Evolutionary conservation across 2,113 vertebrate genomes (phyloP).

Genomic region (Micronycteris hirsuta): DNA sequence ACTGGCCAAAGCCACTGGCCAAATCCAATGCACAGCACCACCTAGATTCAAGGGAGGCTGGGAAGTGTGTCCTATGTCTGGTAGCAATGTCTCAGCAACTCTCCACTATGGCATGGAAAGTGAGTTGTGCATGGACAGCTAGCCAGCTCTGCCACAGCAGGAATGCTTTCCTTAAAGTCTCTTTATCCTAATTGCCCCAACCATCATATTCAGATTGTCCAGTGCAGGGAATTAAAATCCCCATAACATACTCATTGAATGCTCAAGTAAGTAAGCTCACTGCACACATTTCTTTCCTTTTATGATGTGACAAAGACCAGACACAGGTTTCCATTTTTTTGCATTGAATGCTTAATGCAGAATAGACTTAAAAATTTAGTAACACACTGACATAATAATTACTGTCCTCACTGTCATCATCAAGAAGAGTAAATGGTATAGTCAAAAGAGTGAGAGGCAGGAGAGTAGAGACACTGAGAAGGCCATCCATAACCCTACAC

Average conservation of each 20-base stretch:
- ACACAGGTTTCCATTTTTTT: neutral
- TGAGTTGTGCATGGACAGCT: fast-evolving
- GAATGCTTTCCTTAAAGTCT: neutral
- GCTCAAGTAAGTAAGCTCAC: neutral
- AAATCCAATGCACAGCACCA: neutral
- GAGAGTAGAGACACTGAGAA: neutral
- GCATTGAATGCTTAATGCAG: neutral
- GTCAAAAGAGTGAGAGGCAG: neutral
- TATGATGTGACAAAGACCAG: neutral
- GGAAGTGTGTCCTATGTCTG: fast-evolving
- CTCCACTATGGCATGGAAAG: neutral
- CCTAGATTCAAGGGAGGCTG: neutral
- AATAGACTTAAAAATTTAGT: neutral
- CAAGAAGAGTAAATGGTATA: neutral
- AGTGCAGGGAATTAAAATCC: neutral
- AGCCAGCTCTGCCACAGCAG: neutral
- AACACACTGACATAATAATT: neutral
- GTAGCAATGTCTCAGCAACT: no score
- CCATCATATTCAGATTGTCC: neutral
- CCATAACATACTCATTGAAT: neutral
- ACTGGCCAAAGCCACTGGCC: neutral
- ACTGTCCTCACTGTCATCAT: neutral
- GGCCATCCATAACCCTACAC: neutral
- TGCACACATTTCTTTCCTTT: neutral
- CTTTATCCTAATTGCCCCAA: neutral